A percentile compares a stretch with the other conserved stretches of the same genome.
phyloP scores from a whole-genome alignment of 2,888 invertebrate species.

The Folsomia candida region DNA sequence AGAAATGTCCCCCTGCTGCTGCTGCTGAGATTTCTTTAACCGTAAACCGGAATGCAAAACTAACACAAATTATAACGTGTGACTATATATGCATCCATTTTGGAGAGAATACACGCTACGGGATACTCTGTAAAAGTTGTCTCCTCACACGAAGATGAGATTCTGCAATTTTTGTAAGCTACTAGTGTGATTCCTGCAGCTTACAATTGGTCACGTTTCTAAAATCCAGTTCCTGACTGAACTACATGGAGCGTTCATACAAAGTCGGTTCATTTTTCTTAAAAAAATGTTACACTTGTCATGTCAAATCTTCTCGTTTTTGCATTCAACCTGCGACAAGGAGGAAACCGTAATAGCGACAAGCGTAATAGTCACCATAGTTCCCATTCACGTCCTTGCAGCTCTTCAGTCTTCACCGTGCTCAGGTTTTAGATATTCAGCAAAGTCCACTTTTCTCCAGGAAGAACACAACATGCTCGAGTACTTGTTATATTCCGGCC shows the following conservation, averaged over 20 bases:
- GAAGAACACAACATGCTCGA: neutral
- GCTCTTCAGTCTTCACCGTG: neutral
- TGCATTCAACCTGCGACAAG: too few relatives aligned
- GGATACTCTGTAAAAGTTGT: neutral
- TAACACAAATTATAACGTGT: too few relatives aligned
- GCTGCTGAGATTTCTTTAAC: too few relatives aligned
- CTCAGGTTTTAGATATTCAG: neutral
- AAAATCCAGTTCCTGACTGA: neutral
- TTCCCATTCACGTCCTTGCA: neutral
- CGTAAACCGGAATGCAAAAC: too few relatives aligned
- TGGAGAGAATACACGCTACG: neutral
- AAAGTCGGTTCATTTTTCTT: too few relatives aligned
- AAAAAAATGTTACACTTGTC: too few relatives aligned
- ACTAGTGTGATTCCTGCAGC: conserved; percentile 27
- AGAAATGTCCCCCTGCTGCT: too few relatives aligned
- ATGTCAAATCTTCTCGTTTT: too few relatives aligned
- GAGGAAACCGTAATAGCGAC: too few relatives aligned
- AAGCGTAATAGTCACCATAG: too few relatives aligned
- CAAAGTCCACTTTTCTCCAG: neutral
- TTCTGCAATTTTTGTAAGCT: conserved; percentile 9
- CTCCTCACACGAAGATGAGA: neutral
- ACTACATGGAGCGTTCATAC: neutral
- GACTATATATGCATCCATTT: too few relatives aligned
- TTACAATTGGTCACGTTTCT: conserved; percentile 41
- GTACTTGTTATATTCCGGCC: neutral